Base-by-base conservation (phyloP, 2,888 invertebrate genomes). In the Lathronympha strigana region DNA sequence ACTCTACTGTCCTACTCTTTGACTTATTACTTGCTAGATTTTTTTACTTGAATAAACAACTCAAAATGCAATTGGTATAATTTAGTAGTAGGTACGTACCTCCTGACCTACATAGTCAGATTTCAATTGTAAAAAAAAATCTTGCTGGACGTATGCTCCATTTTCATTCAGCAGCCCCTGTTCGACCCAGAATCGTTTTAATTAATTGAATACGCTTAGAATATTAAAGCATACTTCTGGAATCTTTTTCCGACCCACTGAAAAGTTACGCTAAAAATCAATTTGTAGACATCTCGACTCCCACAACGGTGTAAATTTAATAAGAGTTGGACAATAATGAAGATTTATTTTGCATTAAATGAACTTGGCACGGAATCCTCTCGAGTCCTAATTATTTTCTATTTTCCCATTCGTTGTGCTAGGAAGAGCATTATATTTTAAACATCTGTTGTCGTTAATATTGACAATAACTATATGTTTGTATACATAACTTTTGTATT, bases 301-400 rank as follows among this genome's bases (percentile, higher is more conserved):
- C 50, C 57, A 63, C 57, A 38, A 70, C 58, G 70, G 67, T 72
- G 68, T 70, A 71, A 73, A 72, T 72, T 71, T 69, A 73, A 71
- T 73, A 71, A 67, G 64, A 71, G 70, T 61, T 51, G 17, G 63
- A 64, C 66, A 67, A 58, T 66, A 72, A 72, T 68, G 68, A 72
- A 71, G 68, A 73, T 73, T 72, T 72, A 71, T 71, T 49, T 40
- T 61, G 67, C 36, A 67, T 67, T 67, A 45, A 57, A 31, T 19
- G 13, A 57, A 49, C 38, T 54, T 50, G 31, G 19, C 36, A 40
- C 25, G 36, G 19, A 47, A 43, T 33, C 21, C n/a, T 31, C 38
- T 63, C 50, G 38, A 63, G 31, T 57, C 40, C 21, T 19, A 21
- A 23, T 50, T 40, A 38, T 50, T 17, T 28, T 6, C 6, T 23